Conservation (phyloP, 1,140 invertebrate genomes). For the Ladona fulva region DNA sequence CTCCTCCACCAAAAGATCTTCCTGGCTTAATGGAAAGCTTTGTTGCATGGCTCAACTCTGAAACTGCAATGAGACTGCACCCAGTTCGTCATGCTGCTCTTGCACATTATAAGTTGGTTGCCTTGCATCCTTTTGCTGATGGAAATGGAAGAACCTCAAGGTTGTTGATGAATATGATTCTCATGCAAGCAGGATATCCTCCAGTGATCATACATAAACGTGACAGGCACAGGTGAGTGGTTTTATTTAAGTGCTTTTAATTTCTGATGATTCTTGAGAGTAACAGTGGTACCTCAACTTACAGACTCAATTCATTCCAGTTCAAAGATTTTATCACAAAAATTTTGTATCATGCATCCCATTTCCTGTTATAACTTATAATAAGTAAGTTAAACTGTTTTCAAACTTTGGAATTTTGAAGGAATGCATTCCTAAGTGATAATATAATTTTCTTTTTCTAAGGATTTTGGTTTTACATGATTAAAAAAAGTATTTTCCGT, state of each 20-base stretch:
- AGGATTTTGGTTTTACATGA: no score
- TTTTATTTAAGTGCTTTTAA: constrained; percentile 2
- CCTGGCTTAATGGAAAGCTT: constrained; percentile 78
- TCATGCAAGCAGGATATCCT: constrained; percentile 97
- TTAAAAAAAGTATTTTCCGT: no score
- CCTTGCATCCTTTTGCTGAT: constrained; percentile 87
- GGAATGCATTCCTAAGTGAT: no score
- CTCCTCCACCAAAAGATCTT: constrained; percentile 73
- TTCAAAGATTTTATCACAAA: no score
- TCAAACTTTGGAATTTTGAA: no score
- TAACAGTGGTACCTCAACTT: not conserved
- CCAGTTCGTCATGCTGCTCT: constrained; percentile 86
- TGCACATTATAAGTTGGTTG: constrained; percentile 93
- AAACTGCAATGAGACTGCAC: constrained; percentile 71
- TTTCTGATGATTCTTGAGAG: no score
- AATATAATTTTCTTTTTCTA: no score
- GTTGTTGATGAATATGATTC: constrained; percentile 90
- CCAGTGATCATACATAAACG: constrained; percentile 92
- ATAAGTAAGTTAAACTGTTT: no score
- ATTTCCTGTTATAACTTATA: no score
- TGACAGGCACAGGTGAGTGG: constrained; percentile 48
- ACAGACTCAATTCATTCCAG: no score
- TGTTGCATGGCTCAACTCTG: constrained; percentile 82
- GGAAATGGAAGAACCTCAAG: constrained; percentile 92
- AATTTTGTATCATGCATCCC: no score